Conservation (phyloP, 2,888 invertebrate species). For the Entomobrya multifasciata region DNA sequence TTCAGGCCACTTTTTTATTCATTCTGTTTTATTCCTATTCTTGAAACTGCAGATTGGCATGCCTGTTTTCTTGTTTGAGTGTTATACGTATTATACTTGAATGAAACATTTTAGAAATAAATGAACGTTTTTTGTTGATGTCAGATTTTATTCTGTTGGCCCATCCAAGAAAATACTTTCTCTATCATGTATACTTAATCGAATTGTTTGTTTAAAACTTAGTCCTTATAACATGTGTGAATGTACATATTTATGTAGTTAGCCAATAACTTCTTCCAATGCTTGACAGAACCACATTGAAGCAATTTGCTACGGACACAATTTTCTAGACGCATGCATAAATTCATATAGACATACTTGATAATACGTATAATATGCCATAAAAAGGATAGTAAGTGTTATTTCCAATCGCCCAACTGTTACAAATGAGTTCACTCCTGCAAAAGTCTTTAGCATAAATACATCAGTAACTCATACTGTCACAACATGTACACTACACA, state of each 20-base stretch:
- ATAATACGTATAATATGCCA: background rate
- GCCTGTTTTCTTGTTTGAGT: constrained; percentile 30
- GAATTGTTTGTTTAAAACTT: background rate
- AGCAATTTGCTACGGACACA: background rate
- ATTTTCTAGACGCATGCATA: background rate
- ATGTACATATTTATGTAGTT: no score
- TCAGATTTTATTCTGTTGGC: constrained; percentile 42
- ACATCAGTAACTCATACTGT: background rate
- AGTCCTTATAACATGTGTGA: no score
- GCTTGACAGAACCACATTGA: no score
- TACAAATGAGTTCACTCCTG: background rate
- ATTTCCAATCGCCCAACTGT: background rate
- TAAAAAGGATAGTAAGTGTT: background rate
- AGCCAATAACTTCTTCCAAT: no score
- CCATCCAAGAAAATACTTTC: constrained; percentile 33
- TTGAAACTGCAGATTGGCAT: constrained; percentile 57
- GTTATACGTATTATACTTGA: no score
- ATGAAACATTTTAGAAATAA: constrained; percentile 20
- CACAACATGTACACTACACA: background rate
- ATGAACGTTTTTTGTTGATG: constrained; percentile 48
- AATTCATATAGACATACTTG: background rate
- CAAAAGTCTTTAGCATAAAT: background rate
- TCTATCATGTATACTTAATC: constrained; percentile 40
- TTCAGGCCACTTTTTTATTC: constrained; percentile 10
- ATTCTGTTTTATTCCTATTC: background rate